phyloP scores from a whole-genome alignment of 2,888 invertebrate species.

The Drosophila algonquin region DNA sequence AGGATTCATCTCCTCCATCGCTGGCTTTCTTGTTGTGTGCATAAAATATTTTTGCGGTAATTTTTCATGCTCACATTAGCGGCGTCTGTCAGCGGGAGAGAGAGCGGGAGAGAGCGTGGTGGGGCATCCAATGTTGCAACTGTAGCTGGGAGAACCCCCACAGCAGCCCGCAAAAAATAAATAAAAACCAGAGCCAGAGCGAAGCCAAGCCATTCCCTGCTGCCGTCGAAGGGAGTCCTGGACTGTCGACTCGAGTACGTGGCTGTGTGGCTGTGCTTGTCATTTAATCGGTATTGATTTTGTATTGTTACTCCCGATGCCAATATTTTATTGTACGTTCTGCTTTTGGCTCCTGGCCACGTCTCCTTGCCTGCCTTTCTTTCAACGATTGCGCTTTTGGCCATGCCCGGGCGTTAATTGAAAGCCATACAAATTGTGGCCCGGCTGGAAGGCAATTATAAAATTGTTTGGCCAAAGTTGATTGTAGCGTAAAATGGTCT shows the following conservation, averaged over 20 bases:
- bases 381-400: conserved; percentile 37
- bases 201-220: not conserved
- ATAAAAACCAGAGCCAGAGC: conserved; percentile 29
- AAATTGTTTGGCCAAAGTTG: conserved; percentile 62
- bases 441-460: conserved; percentile 72
- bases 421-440: conserved; percentile 75
- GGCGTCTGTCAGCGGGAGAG: conserved; percentile 12
- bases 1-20: not conserved
- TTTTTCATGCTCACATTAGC: conserved; percentile 72
- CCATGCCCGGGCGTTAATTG: conserved; percentile 65
- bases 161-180: conserved; percentile 40
- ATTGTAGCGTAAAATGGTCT: conserved; percentile 67
- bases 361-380: conserved; percentile 31
- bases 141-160: conserved; percentile 24
- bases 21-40: conserved; percentile 31
- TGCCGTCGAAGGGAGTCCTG: conserved; percentile 36
- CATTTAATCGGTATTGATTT: conserved; percentile 71
- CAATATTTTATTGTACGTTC: conserved; percentile 72
- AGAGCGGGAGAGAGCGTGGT: not conserved
- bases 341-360: conserved; percentile 43
- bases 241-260: conserved; percentile 3
- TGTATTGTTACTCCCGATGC: conserved; percentile 59
- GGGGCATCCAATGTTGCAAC: conserved; percentile 22
- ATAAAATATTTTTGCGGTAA: conserved; percentile 59
- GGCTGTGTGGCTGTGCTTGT: conserved; percentile 11